Evolutionary conservation across 2,888 invertebrate genomes (phyloP).

Genomic region (Apomyelois bistriatella): DNA sequence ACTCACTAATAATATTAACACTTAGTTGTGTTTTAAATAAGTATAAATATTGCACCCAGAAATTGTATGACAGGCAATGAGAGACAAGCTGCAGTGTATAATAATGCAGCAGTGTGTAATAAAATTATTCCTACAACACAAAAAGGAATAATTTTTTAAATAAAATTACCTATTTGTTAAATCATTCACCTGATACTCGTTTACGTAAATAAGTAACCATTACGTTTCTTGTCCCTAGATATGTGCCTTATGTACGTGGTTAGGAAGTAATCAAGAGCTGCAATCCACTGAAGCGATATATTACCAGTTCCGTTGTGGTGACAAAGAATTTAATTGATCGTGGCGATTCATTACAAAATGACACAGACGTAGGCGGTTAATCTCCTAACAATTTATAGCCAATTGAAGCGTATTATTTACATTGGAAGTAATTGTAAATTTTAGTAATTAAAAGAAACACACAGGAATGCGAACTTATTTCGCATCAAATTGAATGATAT

Average conservation of each 20-base stretch:
- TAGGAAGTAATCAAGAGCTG: slow-evolving; percentile 6
- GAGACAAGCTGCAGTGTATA: too few relatives aligned
- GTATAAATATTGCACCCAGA: too few relatives aligned
- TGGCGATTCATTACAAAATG: slow-evolving; percentile 9
- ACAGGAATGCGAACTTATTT: slow-evolving; percentile 34
- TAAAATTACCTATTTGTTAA: too few relatives aligned
- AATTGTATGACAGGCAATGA: too few relatives aligned
- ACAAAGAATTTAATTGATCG: slow-evolving; percentile 23
- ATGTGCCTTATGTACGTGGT: not conserved
- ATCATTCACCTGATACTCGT: too few relatives aligned
- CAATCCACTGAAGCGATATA: slow-evolving; percentile 9
- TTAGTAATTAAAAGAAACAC: slow-evolving; percentile 53
- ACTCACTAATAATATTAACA: too few relatives aligned
- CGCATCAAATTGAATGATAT: slow-evolving; percentile 31
- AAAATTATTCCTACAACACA: too few relatives aligned
- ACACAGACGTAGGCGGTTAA: slow-evolving; percentile 14
- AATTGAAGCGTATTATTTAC: slow-evolving; percentile 30
- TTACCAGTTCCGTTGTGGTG: slow-evolving; percentile 11
- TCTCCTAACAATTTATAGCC: slow-evolving; percentile 30
- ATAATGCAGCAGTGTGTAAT: too few relatives aligned
- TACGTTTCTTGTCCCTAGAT: too few relatives aligned
- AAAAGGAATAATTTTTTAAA: too few relatives aligned
- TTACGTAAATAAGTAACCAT: too few relatives aligned
- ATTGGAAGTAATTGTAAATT: slow-evolving; percentile 17
- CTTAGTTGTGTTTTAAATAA: too few relatives aligned